A percentile compares a stretch with the other conserved stretches of the same genome.
Conservation (phyloP, 2,113 vertebrate species). For the Grammomys dolichurus region DNA sequence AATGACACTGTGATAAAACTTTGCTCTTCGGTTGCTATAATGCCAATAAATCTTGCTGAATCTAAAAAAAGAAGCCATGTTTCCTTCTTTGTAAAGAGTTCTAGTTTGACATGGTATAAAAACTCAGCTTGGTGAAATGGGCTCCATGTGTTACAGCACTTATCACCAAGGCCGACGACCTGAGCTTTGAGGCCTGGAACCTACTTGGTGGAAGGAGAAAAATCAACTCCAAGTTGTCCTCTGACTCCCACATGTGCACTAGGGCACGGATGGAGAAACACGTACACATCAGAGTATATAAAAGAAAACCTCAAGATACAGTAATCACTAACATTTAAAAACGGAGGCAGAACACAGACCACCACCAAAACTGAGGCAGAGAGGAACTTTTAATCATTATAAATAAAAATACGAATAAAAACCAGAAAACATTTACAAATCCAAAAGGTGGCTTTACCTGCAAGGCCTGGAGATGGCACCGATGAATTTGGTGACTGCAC, state of each 20-base stretch:
- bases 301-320: not conserved
- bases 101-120: not conserved
- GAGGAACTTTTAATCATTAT: not conserved
- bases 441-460: slow-evolving; percentile 79
- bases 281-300: not conserved
- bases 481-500: slow-evolving; percentile 91
- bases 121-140: not conserved
- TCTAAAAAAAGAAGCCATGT: slow-evolving; percentile 46
- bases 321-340: not conserved
- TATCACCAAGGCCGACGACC: not conserved
- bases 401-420: not conserved
- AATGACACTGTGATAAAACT: not conserved
- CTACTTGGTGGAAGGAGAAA: not conserved
- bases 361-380: not conserved
- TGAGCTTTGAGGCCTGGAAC: not conserved
- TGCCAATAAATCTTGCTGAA: not conserved
- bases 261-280: not conserved
- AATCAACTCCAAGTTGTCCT: not conserved
- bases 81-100: not conserved
- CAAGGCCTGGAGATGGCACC: slow-evolving; percentile 89
- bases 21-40: slow-evolving; percentile 11
- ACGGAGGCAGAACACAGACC: not conserved
- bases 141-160: too few relatives aligned
- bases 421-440: not conserved
- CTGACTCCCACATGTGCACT: not conserved